These are phyloP conservation scores for Loripinus fragilis DNA, from an alignment of 2,888 invertebrate species.

Conservation along the genomic window DNA sequence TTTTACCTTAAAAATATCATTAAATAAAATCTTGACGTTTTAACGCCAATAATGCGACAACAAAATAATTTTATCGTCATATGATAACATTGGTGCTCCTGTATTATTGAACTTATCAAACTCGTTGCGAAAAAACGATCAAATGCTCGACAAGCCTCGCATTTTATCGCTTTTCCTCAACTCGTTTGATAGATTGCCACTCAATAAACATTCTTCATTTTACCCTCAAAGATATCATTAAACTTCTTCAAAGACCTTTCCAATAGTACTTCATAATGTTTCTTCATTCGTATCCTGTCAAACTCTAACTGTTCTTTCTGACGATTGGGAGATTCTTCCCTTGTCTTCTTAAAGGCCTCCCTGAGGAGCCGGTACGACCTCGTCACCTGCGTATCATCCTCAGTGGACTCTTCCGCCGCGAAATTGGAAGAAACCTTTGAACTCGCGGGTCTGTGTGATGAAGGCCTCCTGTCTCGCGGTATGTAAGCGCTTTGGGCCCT, in stretches of 20 bases:
- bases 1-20: no score
- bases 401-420: not conserved
- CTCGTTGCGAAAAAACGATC: no score
- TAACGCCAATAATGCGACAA: no score
- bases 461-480: not conserved
- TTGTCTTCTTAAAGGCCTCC: slow-evolving; percentile 49
- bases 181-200: no score
- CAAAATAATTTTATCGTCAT: no score
- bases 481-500: not conserved
- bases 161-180: no score
- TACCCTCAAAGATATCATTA: slow-evolving; percentile 41
- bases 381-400: not conserved
- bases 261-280: slow-evolving; percentile 17
- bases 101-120: no score
- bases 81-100: no score
- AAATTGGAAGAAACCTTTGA: not conserved
- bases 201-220: slow-evolving; percentile 6
- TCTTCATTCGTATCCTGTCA: slow-evolving; percentile 30
- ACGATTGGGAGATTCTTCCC: slow-evolving; percentile 35
- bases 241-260: slow-evolving; percentile 36
- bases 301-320: slow-evolving; percentile 36
- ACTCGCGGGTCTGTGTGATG: not conserved
- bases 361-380: slow-evolving; percentile 45
- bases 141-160: no score
- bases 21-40: no score